Base-by-base conservation (phyloP, 2,113 vertebrate genomes). In the Zosterops hypoxanthus region DNA sequence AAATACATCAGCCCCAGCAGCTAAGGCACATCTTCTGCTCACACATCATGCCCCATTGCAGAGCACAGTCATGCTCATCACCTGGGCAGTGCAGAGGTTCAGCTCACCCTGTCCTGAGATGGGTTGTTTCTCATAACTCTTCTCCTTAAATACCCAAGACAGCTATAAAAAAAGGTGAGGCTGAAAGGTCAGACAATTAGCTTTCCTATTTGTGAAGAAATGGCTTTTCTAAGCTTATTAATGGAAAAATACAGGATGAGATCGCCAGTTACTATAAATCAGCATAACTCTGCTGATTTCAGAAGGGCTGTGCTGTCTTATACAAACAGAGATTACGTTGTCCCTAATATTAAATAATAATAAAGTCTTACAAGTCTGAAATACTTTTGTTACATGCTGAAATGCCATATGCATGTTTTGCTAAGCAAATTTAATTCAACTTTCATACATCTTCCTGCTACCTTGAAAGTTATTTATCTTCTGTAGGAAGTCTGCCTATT, bases 131-230 rank as follows among this genome's bases (percentile, higher is more conserved):
- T 91, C 91, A 82, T 94, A 94, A 80, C 52, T 89, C 55, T 91
- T 91, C 85, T 85, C 92, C 0, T 2, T 90, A 97, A 86, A 84
- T 79, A 53, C 92, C 36, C 69, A 85, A 84, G 76, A 86, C 64
- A 94, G 63, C 80, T 55, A 63, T 92, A 57, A 92, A 93, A 94
- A 77, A 33, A 39, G 79, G 79, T 93, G 68, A 82, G 86, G 46
- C 71, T 88, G 81, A 95, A 92, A 95, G 94, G 92, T 57, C 89
- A 86, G 55, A 56, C 88, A 83, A 95, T 95, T 83, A 91, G 55
- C 53, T 82, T 71, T 77, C 33, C 34, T 57, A 73, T 88, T 88
- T 90, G 76, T 80, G 63, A 95, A 72, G 47, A 93, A 86, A 91
- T 77, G 82, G 65, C 49, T 94, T 88, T 96, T 66, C 68, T 85